phyloP scores from a whole-genome alignment of 2,888 invertebrate species.

The Eupithecia vulgata region DNA sequence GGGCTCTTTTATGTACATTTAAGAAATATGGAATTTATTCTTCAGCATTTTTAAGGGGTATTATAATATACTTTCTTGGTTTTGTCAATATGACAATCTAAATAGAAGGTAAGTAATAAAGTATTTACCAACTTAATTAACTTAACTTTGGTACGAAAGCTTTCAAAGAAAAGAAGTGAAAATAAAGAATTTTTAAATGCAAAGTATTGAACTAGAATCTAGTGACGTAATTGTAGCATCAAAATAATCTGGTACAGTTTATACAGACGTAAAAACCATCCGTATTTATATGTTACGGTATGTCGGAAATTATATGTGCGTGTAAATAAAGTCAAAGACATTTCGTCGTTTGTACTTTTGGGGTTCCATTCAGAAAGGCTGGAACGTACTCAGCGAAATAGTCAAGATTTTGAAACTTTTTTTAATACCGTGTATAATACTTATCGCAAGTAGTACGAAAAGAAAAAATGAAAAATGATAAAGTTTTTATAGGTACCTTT shows the following conservation, averaged over 20 bases:
- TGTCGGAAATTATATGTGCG: slow-evolving; percentile 50
- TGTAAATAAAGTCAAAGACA: slow-evolving; percentile 57
- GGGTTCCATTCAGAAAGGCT: background rate
- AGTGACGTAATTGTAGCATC: slow-evolving; percentile 28
- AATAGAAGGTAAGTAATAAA: background rate
- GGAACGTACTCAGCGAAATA: background rate
- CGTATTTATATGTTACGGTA: slow-evolving; percentile 52
- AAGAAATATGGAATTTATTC: too few species aligned
- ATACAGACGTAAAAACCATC: slow-evolving; percentile 46
- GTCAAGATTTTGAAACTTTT: background rate
- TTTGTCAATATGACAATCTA: background rate
- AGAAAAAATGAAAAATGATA: background rate
- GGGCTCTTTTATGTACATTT: too few species aligned
- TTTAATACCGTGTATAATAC: background rate
- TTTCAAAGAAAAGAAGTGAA: background rate
- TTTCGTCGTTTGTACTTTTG: slow-evolving; percentile 58
- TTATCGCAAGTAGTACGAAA: background rate
- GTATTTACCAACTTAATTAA: background rate
- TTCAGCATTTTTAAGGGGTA: background rate
- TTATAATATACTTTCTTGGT: background rate
- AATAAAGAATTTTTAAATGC: background rate
- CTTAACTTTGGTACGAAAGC: background rate
- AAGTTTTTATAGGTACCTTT: background rate
- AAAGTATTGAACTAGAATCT: slow-evolving; percentile 13
- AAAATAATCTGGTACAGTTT: slow-evolving; percentile 44